Conservation (phyloP, 2,797 vertebrate species). For the Acipenser transmontanus region DNA sequence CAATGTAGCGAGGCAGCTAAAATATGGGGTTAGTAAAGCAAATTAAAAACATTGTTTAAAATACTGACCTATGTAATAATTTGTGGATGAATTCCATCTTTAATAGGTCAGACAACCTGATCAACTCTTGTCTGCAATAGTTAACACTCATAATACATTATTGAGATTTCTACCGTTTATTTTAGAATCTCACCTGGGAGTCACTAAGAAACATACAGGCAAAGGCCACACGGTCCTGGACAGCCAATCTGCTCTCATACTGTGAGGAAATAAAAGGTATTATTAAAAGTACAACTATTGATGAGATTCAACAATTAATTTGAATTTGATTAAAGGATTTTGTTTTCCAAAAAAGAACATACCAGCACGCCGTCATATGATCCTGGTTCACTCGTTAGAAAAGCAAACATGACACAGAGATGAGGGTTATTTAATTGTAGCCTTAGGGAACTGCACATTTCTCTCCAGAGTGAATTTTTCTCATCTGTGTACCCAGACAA, state of each 20-base stretch:
- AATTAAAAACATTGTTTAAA: background rate
- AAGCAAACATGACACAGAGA: slow-evolving; percentile 94
- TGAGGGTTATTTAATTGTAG: slow-evolving; percentile 90
- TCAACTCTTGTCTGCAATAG: background rate
- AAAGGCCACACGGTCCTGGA: slow-evolving; percentile 91
- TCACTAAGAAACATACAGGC: slow-evolving; percentile 94
- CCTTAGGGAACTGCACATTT: slow-evolving; percentile 94
- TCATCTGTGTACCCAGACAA: slow-evolving; percentile 94
- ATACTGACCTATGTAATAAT: slow-evolving; percentile 2
- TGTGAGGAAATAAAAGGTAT: slow-evolving; percentile 36
- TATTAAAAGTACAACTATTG: background rate
- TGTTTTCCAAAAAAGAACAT: slow-evolving; percentile 31
- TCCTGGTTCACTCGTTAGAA: slow-evolving; percentile 90
- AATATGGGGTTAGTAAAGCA: background rate
- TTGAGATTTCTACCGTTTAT: background rate
- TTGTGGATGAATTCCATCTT: background rate
- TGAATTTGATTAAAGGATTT: background rate
- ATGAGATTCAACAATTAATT: slow-evolving; percentile 6
- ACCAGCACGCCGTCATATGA: slow-evolving; percentile 93
- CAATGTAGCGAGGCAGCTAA: slow-evolving; percentile 88
- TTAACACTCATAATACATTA: background rate
- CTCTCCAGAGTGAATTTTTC: slow-evolving; percentile 92
- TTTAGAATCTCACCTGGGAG: slow-evolving; percentile 67
- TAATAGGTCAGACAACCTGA: background rate
- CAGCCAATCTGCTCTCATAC: slow-evolving; percentile 88